Evolutionary conservation across 1,140 invertebrate species (phyloP).

Genomic region (Plectrocnemia conspersa): DNA sequence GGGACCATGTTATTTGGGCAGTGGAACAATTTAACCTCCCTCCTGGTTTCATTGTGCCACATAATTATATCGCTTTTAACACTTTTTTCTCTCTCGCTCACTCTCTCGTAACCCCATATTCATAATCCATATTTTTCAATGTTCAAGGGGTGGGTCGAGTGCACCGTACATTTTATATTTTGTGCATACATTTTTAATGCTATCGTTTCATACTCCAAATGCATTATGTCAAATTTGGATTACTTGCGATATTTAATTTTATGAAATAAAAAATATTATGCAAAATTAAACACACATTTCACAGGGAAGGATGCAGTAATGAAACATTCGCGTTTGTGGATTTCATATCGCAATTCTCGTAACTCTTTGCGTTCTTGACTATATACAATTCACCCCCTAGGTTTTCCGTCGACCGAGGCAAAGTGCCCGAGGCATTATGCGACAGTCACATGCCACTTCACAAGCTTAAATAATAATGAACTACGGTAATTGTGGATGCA

Average conservation of each 20-base stretch:
- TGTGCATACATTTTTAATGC: no score
- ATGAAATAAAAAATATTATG: no score
- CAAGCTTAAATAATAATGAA: background rate
- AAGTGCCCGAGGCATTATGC: background rate
- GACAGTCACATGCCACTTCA: background rate
- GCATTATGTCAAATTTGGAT: no score
- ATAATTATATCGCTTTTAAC: slow-evolving; percentile 27
- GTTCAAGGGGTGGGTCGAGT: slow-evolving; percentile 16
- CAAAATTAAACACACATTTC: no score
- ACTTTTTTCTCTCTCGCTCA: slow-evolving; percentile 17
- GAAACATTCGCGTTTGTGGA: no score
- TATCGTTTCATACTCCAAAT: no score
- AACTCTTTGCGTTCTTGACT: no score
- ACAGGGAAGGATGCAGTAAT: no score
- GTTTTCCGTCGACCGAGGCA: background rate
- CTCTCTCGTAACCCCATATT: slow-evolving; percentile 18
- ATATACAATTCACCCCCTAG: background rate
- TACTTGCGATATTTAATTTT: no score
- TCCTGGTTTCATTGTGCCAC: slow-evolving; percentile 18
- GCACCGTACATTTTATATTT: no score
- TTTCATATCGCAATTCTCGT: no score
- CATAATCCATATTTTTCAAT: slow-evolving; percentile 27
- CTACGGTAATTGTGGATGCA: background rate
- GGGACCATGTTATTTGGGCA: slow-evolving; percentile 25
- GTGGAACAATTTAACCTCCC: slow-evolving; percentile 25